Evolutionary conservation across 2,797 vertebrate genomes (phyloP), one percentile per base, ranked within the genome.

Genomic region (Dromococcyx pavoninus): DNA sequence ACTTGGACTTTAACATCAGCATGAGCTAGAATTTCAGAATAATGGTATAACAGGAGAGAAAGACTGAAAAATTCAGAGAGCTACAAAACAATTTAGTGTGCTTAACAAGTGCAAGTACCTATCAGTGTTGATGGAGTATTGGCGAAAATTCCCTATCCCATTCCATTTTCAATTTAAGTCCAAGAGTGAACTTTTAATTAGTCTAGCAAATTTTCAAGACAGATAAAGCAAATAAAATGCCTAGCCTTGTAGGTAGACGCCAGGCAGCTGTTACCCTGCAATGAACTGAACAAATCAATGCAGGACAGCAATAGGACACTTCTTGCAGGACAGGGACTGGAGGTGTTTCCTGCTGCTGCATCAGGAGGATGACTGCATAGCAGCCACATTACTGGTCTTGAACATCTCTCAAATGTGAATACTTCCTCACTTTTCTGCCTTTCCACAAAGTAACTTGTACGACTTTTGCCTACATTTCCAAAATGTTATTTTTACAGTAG

Each of bases 321-420:
- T 39, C 19, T 41, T 58, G 48, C 27, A 58, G 71, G 33, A 27
- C 24, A 44, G 41, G 51, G 22, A 37, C 32, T 30, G 24, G 21
- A 37, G 18, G 7, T 57, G 54, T 30, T 80, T 32, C 18, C 53
- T 3, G 1, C 37, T 64, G 23, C 43, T 44, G 69, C 18, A 16
- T 67, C n/a, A 22, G 22, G 39, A 51, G 41, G 41, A 17, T 41
- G 33, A 16, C 35, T 15, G 41, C n/a, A 7, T 11, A 62, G 24
- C 62, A 64, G 43, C 8, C 7, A 11, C 1, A 0, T 33, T 53
- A 53, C 54, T 1, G 1, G 18, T n/a, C 32, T 2, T 18, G 50
- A 67, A 8, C 3, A 2, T 18, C 35, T 58, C 43, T 56, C 33
- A 60, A 23, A 51, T 8, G 22, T 78, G 25, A 82, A 12, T 28